Percentiles rank a stretch among this genome's conserved stretches.
Conservation (phyloP, 2,888 invertebrate species). For the Busseola fusca region DNA sequence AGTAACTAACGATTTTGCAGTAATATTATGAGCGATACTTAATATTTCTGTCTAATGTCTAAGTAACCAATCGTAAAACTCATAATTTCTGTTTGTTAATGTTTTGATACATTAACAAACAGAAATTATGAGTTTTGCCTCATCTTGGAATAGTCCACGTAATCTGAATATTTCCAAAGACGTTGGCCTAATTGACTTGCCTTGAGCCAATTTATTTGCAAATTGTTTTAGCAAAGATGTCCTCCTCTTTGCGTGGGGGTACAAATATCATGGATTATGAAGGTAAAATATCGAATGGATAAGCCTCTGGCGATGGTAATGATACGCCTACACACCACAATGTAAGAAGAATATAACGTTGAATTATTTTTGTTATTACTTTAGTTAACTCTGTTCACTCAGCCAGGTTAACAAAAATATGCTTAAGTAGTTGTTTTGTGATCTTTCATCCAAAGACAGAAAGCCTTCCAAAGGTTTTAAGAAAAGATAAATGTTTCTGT, state of each 20-base stretch:
- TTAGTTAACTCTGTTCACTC: constrained; percentile 7
- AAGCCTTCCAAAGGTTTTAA: not conserved
- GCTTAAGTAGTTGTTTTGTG: constrained; percentile 3
- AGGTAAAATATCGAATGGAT: constrained; percentile 49
- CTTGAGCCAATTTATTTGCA: constrained; percentile 65
- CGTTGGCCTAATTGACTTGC: constrained; percentile 57
- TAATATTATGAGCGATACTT: not conserved
- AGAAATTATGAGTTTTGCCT: not conserved
- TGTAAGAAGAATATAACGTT: constrained; percentile 26
- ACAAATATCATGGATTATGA: constrained; percentile 46
- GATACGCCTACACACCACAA: constrained; percentile 48
- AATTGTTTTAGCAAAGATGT: constrained; percentile 61
- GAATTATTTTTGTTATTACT: constrained; percentile 37
- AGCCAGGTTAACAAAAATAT: constrained; percentile 22
- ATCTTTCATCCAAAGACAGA: not conserved
- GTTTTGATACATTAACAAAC: not conserved
- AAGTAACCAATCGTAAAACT: not conserved
- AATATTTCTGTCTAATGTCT: not conserved
- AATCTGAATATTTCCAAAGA: constrained; percentile 17
- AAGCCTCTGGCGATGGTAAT: constrained; percentile 48
- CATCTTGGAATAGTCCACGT: not conserved
- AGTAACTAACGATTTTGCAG: not conserved
- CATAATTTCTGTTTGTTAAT: no score
- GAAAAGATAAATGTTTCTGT: not conserved
- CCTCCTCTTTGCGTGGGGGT: constrained; percentile 45